Evolutionary conservation across 2,113 vertebrate species (phyloP), one percentile per base, ranked within the genome.

Genomic region (Egretta garzetta): DNA sequence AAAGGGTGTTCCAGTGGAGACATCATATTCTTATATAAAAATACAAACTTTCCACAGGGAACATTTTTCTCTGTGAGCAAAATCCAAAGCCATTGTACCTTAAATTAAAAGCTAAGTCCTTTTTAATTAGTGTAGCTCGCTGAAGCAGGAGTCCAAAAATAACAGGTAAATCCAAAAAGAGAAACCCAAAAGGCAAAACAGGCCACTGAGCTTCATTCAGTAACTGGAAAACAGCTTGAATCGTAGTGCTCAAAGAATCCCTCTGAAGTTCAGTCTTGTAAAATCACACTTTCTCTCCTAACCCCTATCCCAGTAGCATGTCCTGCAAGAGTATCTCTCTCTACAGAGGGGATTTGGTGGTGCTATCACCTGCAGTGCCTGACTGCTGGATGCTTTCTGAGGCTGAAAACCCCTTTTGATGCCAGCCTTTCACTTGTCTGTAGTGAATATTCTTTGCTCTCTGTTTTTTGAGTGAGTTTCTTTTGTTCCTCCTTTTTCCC

Each of bases 391-490:
- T 92, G 39, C 75, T 79, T 83, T 89, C 86, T 68, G 20, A 75
- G 66, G 56, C 76, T 94, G 83, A 89, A 95, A 94, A 64, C 21
- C 41, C 68, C 53, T 96, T 94, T 91, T 94, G 64, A 93, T 93
- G 53, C 62, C 74, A 89, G 73, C 33, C 62, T 87, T 82, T 87
- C 73, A 96, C 58, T 94, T 16, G 2, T 67, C 68, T 88, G 75
- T 45, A 62, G 56, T 89, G 53, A 73, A 17, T 96, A 56, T 68
- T 89, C 58, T 85, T 93, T 89, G 33, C 39, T 94, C 33, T 94
- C 49, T 11, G 55, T 91, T 62, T 92, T 81, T 41, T 74, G 76
- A 84, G 35, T 74, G 37, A 70, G n/a, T 59, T 92, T 80, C 77
- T 92, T 92, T 95, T 93, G 79, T 94, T 95, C 71, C 50, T 90